Base-by-base conservation (phyloP, 2,888 invertebrate genomes). In the Cosmia pyralina region DNA sequence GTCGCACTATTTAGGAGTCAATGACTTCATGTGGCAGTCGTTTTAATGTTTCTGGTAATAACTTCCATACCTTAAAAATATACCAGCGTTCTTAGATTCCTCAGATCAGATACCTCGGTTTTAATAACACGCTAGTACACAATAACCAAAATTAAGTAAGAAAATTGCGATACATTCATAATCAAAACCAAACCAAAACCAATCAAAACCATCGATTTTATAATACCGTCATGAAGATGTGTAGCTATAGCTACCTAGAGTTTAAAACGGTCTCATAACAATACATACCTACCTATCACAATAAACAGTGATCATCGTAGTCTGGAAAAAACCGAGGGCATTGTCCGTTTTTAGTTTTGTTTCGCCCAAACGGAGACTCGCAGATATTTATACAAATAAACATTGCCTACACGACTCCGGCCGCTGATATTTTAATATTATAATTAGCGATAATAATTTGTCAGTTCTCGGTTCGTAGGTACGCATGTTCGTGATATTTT, bases 321-420 rank as follows among this genome's bases (percentile, higher is more conserved):
- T 88, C 87, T 88, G 90, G 90, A 93, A 94, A 93, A 93, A 92
- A 90, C 87, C 75, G 93, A 92, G 96, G 94, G 94, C 96, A 96
- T 93, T 88, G 96, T 91, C 94, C 96, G 94, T 92, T 92, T 94
- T 93, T 90, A 91, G 93, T 90, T 92, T 90, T 92, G 91, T 92
- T 94, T 93, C 91, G 92, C 90, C 91, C 91, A 92, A 91, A 92
- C 90, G 86, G 87, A 88, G 57, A 70, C 72, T 60, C 65, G 46
- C 75, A 69, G 57, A 44, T 77, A 76, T 55, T n/a, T 15, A 1
- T 52, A 57, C 68, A 75, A 78, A 85, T 74, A 65, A 67, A 69
- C 74, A 62, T 72, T 55, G 55, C 84, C 34, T 55, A 52, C 50
- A 46, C 46, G 28, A 28, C n/a, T 58, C n/a, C 28, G 44, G 28